phyloP scores from a whole-genome alignment of 2,797 vertebrate species.

The Carcharodon carcharias region DNA sequence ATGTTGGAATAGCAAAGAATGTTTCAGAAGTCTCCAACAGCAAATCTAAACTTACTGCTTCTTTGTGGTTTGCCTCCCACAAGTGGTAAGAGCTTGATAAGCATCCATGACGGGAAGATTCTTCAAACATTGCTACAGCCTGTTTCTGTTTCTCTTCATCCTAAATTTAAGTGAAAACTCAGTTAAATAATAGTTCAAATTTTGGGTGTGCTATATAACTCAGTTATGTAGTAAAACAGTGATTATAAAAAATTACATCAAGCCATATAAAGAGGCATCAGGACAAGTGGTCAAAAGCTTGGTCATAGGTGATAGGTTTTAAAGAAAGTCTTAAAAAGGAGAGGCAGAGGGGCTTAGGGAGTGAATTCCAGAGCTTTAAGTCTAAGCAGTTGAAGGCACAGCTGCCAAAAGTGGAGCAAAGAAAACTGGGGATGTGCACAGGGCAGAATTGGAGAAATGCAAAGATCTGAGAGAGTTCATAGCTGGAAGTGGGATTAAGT shows the following conservation, averaged over 20 bases:
- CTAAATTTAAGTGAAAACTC: conserved; percentile 49
- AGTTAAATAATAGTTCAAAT: neutral
- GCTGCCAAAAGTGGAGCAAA: neutral
- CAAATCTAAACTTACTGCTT: conserved; percentile 66
- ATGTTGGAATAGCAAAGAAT: neutral
- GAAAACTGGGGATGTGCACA: neutral
- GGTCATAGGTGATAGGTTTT: neutral
- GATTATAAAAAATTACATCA: neutral
- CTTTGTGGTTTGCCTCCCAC: conserved; percentile 76
- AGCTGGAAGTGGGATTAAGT: neutral
- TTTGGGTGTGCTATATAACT: neutral
- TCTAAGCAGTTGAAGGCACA: neutral
- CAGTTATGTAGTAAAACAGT: neutral
- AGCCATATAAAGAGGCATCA: neutral
- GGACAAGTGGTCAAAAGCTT: neutral
- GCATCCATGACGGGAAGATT: conserved; percentile 78
- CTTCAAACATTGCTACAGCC: conserved; percentile 71
- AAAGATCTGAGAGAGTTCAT: neutral
- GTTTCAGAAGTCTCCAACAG: neutral
- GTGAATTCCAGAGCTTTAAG: neutral
- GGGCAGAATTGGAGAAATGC: neutral
- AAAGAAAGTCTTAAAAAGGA: neutral
- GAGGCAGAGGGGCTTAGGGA: neutral
- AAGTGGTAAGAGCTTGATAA: conserved; percentile 84
- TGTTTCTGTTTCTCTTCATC: conserved; percentile 69